Conservation (phyloP, 2,888 invertebrate genomes). For the Microdon myrmicae region DNA sequence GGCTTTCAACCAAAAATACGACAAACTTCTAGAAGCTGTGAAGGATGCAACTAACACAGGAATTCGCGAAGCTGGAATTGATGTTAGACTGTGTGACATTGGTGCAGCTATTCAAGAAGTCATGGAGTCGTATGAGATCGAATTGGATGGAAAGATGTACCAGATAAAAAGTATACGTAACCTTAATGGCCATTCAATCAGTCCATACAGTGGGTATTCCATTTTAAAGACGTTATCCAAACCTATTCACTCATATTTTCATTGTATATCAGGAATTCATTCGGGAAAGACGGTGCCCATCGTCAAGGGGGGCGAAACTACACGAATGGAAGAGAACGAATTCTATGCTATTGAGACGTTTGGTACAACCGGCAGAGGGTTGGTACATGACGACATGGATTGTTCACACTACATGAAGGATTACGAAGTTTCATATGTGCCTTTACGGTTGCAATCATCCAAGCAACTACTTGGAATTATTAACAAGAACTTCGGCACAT, state of each 20-base stretch:
- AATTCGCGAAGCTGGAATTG: slow-evolving; percentile 93
- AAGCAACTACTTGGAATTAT: slow-evolving; percentile 91
- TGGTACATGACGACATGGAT: slow-evolving; percentile 99
- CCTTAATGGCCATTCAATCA: slow-evolving; percentile 99
- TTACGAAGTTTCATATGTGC: slow-evolving; percentile 91
- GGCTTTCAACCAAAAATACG: slow-evolving; percentile 96
- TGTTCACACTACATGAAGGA: slow-evolving; percentile 99
- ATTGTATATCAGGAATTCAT: slow-evolving; percentile 75
- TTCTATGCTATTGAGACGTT: slow-evolving; percentile 99
- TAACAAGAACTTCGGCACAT: slow-evolving; percentile 96
- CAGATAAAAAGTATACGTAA: slow-evolving; percentile 98
- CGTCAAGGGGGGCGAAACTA: slow-evolving; percentile 97
- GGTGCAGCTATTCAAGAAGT: slow-evolving; percentile 98
- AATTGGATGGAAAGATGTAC: slow-evolving; percentile 94
- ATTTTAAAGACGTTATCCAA: background rate
- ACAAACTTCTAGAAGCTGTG: slow-evolving; percentile 92
- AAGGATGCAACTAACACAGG: slow-evolving; percentile 99
- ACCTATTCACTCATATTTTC: slow-evolving; percentile 4
- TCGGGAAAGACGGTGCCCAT: slow-evolving; percentile 99
- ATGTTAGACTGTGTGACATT: slow-evolving; percentile 96
- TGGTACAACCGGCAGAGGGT: slow-evolving; percentile 94
- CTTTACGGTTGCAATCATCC: slow-evolving; percentile 90
- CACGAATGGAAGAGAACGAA: slow-evolving; percentile 98
- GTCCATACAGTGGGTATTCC: slow-evolving; percentile 90
- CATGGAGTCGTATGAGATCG: slow-evolving; percentile 99